These are phyloP conservation scores for Enteromius trimaculatus DNA, from an alignment of 2,797 vertebrate species.

Conservation along the genomic window DNA sequence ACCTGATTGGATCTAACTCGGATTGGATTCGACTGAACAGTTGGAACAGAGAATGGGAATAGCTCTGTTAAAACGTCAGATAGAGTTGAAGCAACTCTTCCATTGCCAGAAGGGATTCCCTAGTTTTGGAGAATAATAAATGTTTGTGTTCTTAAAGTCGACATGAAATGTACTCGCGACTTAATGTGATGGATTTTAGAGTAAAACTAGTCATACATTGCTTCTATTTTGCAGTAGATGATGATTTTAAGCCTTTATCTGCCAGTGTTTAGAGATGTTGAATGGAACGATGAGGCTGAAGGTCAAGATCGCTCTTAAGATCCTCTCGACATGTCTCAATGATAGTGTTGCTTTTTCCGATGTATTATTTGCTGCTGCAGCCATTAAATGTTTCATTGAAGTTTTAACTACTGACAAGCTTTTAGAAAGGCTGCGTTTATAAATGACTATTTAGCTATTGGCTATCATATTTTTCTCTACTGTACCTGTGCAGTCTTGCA, in stretches of 20 bases:
- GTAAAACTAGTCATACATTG: neutral
- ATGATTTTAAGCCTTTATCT: neutral
- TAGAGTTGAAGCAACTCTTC: conserved; percentile 6
- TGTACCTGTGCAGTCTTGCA: neutral
- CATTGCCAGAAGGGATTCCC: conserved; percentile 5
- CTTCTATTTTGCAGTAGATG: neutral
- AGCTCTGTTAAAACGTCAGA: neutral
- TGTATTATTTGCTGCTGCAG: neutral
- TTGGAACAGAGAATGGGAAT: conserved; percentile 4
- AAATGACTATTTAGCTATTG: neutral
- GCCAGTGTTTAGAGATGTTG: neutral
- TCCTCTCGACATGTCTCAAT: too few species aligned
- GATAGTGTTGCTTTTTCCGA: neutral
- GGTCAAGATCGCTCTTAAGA: conserved; percentile 15
- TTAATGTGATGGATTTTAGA: neutral
- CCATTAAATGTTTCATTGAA: neutral
- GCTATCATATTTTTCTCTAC: neutral
- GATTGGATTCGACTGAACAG: conserved; percentile 1
- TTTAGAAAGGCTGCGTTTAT: neutral
- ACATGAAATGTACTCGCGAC: neutral
- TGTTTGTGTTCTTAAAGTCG: conserved; percentile 25
- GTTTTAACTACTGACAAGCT: neutral
- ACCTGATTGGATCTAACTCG: neutral
- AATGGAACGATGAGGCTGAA: neutral
- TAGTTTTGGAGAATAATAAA: neutral